A percentile compares a stretch with the other conserved stretches of the same genome.
phyloP scores from a whole-genome alignment of 2,888 invertebrate species.

The Euproctis similis region DNA sequence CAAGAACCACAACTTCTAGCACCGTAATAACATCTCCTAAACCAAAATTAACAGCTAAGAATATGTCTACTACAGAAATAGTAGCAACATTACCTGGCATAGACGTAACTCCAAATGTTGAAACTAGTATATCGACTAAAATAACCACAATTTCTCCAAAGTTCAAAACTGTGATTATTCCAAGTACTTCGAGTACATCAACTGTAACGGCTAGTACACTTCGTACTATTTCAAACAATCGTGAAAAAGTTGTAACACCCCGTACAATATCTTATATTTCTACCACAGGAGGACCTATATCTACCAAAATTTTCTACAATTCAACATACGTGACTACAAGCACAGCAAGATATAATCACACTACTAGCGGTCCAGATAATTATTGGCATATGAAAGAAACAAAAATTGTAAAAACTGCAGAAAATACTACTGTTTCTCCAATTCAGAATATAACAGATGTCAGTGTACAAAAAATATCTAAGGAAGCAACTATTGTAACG shows the following conservation, averaged over 20 bases:
- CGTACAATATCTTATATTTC: slow-evolving; percentile 2
- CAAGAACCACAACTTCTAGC: background rate
- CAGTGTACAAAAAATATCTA: slow-evolving; percentile 7
- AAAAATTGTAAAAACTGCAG: slow-evolving; percentile 7
- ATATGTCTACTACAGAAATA: background rate
- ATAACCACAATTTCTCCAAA: no score
- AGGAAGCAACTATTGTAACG: slow-evolving; percentile 16
- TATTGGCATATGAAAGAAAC: no score
- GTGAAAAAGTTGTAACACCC: no score
- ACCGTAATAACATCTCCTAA: background rate
- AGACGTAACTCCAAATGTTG: no score
- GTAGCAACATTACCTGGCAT: no score
- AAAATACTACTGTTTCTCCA: slow-evolving; percentile 1
- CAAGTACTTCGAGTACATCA: background rate
- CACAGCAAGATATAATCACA: slow-evolving; percentile 8
- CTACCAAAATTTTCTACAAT: slow-evolving; percentile 4
- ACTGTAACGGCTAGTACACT: slow-evolving; percentile 2
- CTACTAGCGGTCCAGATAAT: no score
- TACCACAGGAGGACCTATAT: slow-evolving; percentile 6
- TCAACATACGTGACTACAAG: slow-evolving; percentile 15
- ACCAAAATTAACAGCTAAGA: slow-evolving; percentile 5
- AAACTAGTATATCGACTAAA: no score
- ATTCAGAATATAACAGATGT: slow-evolving; percentile 1
- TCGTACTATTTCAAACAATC: slow-evolving; percentile 1
- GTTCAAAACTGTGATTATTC: no score